These are phyloP conservation scores for Panagrolaimus sp. DNA, from an alignment of 1,140 invertebrate species.

Conservation along the genomic window DNA sequence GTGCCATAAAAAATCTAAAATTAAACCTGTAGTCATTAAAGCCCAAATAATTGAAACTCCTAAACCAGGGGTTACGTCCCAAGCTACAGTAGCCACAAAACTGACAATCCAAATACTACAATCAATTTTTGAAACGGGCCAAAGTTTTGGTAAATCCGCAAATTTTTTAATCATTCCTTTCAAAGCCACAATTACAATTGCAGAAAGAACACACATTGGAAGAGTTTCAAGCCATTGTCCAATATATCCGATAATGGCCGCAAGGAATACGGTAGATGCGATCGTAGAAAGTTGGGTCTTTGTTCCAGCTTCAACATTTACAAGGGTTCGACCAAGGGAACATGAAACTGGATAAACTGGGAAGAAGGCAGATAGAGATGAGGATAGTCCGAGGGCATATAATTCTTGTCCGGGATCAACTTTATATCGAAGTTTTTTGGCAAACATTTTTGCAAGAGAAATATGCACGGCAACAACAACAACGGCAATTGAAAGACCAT, in stretches of 20 bases:
- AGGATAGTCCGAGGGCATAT: conserved; percentile 29
- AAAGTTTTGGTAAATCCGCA: conserved; percentile 29
- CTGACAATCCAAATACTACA: conserved; percentile 27
- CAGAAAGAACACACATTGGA: conserved; percentile 54
- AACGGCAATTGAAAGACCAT: conserved; percentile 39
- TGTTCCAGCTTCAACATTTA: conserved; percentile 35
- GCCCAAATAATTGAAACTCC: conserved; percentile 37
- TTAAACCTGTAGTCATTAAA: conserved; percentile 43
- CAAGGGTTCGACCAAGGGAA: conserved; percentile 33
- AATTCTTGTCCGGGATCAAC: conserved; percentile 39
- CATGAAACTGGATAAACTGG: conserved; percentile 46
- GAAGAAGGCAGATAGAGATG: conserved; percentile 25
- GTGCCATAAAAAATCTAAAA: no score
- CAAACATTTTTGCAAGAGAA: conserved; percentile 31
- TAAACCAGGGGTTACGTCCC: conserved; percentile 34
- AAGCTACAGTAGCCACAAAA: conserved; percentile 19
- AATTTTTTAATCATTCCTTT: conserved; percentile 55
- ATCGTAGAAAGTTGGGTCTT: conserved; percentile 30
- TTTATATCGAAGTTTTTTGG: conserved; percentile 26
- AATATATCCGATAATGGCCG: conserved; percentile 35
- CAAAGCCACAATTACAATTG: conserved; percentile 53
- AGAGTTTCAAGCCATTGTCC: conserved; percentile 30
- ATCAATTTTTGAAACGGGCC: conserved; percentile 42
- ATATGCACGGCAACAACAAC: conserved; percentile 35
- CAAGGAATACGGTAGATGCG: conserved; percentile 30